Evolutionary conservation across 2,888 invertebrate genomes (phyloP), one percentile per base, ranked within the genome.

Genomic region (Rhamnusium bicolor): DNA sequence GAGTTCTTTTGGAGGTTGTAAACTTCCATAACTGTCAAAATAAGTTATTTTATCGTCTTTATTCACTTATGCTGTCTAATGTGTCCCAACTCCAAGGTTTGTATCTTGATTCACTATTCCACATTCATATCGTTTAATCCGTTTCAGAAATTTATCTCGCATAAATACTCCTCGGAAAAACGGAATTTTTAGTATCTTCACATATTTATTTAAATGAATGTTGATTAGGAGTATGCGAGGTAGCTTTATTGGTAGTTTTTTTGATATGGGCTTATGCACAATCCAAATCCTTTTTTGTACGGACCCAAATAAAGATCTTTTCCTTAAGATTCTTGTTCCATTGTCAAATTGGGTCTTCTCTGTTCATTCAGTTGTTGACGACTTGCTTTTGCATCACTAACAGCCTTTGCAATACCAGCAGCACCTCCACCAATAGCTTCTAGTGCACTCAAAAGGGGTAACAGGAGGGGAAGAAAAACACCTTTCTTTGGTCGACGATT

Each of bases 171-270:
- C 29, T 54, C 24, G 54, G 14, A 56, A 56, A 27, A 14, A 27
- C 21, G 56, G 56, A 27, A 56, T 56, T 27, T 27, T 24, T 16
- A 56, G 56, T 27, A 27, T 53, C 21, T 53, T 53, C 5, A 1
- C 53, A 53, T 53, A 21, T 19, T 21, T 53, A 19, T 24, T 27
- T 56, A 56, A 56, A 27, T 56, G n/a, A 7, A 56, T 27, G n/a
- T 56, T 56, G n/a, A 29, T 27, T 27, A 56, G 24, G 10, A n/a
- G 21, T 21, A 2, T 8, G 54, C n/a, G 54, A 10, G 19, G 54
- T 54, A 54, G 54, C 54, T 54, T 54, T 24, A 54, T 21, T n/a
- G 54, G 54, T 19, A 54, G 54, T 24, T 54, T 54, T 54, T 54
- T 51, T 54, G 2, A 24, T 54, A 21, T 8, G 54, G 54, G 7